Conservation (phyloP, 1,140 invertebrate species). For the Cyclargus thomasi region DNA sequence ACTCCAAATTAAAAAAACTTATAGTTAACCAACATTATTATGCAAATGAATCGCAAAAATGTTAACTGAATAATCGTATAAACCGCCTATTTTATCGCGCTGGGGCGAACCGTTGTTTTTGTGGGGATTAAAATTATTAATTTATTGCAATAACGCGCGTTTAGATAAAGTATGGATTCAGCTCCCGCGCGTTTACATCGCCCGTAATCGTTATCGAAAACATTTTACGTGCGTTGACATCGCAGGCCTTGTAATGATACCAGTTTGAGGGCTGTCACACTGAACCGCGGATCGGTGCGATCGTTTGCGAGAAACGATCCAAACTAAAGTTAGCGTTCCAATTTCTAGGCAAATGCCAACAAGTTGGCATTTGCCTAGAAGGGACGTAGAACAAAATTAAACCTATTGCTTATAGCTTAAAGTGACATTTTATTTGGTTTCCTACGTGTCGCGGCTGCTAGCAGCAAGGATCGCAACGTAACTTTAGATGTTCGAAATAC, state of each 20-base stretch:
- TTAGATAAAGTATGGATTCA: constrained; percentile 57
- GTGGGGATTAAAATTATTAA: constrained; percentile 68
- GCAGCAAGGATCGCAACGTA: no score
- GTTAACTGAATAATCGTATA: constrained; percentile 43
- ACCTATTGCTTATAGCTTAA: no score
- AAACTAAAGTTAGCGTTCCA: no score
- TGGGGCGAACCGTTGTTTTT: constrained; percentile 56
- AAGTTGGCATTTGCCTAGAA: no score
- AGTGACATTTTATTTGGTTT: no score
- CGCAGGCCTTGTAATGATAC: constrained; percentile 11
- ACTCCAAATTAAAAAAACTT: background rate
- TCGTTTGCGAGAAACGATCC: no score
- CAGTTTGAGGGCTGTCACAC: no score
- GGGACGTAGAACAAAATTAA: no score
- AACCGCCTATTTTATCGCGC: constrained; percentile 63
- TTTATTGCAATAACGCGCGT: constrained; percentile 56
- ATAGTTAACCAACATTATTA: constrained; percentile 4
- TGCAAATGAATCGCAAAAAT: constrained; percentile 28
- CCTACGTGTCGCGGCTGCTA: no score
- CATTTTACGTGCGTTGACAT: constrained; percentile 55
- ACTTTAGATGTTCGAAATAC: no score
- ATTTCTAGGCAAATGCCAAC: no score
- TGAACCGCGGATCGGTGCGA: no score
- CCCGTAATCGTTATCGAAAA: constrained; percentile 45
- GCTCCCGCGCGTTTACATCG: constrained; percentile 36